Conservation (phyloP, 2,797 vertebrate genomes). For the Pogoniulus pusillus region DNA sequence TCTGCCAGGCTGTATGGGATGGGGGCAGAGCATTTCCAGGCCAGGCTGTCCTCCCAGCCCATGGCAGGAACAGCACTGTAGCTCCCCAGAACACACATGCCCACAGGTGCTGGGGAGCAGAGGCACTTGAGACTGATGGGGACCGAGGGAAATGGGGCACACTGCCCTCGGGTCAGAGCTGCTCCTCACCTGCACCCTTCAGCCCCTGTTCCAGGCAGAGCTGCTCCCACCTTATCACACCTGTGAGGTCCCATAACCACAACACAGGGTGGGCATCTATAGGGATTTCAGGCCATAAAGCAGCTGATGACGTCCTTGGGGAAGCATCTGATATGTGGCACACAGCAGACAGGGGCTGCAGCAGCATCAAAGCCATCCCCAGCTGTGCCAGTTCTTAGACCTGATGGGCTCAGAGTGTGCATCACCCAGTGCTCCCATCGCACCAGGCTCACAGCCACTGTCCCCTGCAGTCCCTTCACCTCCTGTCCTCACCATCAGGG, state of each 20-base stretch:
- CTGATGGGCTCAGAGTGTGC: background rate
- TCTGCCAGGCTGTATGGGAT: background rate
- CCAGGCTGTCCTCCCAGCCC: background rate
- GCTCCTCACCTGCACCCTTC: background rate
- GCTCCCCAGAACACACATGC: background rate
- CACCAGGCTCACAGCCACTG: background rate
- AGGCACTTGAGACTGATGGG: background rate
- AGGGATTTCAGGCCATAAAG: background rate
- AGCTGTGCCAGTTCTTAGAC: background rate
- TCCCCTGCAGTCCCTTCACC: background rate
- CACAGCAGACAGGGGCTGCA: background rate
- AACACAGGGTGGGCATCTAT: background rate
- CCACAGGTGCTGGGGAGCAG: background rate
- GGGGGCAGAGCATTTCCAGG: background rate
- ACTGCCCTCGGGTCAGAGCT: background rate
- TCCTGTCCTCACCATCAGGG: background rate
- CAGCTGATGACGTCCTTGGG: background rate
- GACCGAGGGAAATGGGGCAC: background rate
- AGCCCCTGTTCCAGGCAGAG: rapidly evolving
- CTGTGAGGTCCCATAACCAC: too few relatives aligned
- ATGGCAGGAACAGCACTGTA: background rate
- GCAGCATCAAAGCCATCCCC: rapidly evolving
- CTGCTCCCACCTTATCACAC: background rate
- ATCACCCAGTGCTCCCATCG: background rate
- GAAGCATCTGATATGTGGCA: background rate